Evolutionary conservation across 30 jellyfish, hydroid and myxozoan species (phyloP).

Genomic region (Aurelia aurita complex sp. Pacific): DNA sequence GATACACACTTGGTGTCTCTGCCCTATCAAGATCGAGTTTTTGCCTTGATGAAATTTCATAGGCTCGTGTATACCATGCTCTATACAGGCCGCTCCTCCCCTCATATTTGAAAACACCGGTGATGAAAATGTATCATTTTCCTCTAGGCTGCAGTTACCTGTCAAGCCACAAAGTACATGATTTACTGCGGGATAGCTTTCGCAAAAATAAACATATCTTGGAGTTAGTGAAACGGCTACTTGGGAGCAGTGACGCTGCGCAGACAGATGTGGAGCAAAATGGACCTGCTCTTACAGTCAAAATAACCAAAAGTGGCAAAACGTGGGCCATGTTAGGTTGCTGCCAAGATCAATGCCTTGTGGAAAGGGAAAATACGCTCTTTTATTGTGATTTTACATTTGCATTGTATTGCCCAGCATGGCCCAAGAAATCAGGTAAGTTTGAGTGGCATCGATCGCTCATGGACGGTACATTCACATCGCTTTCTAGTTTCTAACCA

Average conservation of each 20-base stretch:
- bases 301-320: neutral
- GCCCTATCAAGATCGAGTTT: too few species aligned
- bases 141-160: slow-evolving; percentile 22
- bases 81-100: too few species aligned
- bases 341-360: slow-evolving; percentile 17
- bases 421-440: slow-evolving; percentile 47
- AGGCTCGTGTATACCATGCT: too few species aligned
- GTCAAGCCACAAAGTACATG: slow-evolving; percentile 24
- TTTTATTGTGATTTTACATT: slow-evolving; percentile 48
- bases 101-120: too few species aligned
- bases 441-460: neutral
- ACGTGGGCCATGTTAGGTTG: slow-evolving; percentile 7
- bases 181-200: slow-evolving; percentile 1
- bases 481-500: neutral
- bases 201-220: neutral
- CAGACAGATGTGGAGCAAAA: slow-evolving; percentile 10
- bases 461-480: neutral
- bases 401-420: slow-evolving; percentile 30
- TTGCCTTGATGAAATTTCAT: too few species aligned
- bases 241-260: neutral
- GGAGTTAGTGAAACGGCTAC: neutral
- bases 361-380: slow-evolving; percentile 1
- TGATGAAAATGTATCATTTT: too few species aligned
- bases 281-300: slow-evolving; percentile 46
- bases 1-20: too few species aligned